These are phyloP conservation scores for Scyliorhinus canicula DNA, from an alignment of 2,797 vertebrate species.

Conservation along the genomic window DNA sequence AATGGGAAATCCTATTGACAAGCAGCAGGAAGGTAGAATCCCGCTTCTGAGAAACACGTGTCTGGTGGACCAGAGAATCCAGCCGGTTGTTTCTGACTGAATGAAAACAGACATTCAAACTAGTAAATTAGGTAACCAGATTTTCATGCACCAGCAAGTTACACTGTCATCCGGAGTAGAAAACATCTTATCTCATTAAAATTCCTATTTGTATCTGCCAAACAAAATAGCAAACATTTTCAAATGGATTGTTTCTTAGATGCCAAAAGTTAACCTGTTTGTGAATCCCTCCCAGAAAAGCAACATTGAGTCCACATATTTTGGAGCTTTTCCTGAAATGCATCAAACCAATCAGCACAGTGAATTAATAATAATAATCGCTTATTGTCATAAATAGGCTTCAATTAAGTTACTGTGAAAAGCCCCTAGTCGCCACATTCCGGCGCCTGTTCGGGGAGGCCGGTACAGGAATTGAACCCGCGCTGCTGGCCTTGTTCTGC, in stretches of 20 bases:
- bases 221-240: not conserved
- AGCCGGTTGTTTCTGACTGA: not conserved
- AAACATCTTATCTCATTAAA: not conserved
- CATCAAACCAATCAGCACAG: not conserved
- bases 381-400: too few species aligned
- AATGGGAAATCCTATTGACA: too few species aligned
- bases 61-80: too few species aligned
- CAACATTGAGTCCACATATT: not conserved
- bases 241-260: not conserved
- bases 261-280: too few species aligned
- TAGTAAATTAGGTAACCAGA: not conserved
- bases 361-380: too few species aligned
- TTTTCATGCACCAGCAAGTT: not conserved
- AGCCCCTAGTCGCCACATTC: too few species aligned
- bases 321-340: not conserved
- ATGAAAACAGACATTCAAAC: not conserved
- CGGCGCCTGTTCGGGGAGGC: too few species aligned
- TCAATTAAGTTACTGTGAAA: too few species aligned
- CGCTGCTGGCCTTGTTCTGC: too few species aligned
- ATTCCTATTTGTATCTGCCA: slow-evolving; percentile 5
- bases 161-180: not conserved
- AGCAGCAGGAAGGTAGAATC: too few species aligned
- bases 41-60: too few species aligned
- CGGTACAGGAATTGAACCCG: too few species aligned
- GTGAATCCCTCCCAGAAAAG: not conserved